phyloP scores from a whole-genome alignment of 2,888 invertebrate genomes.

The Hesperia comma region DNA sequence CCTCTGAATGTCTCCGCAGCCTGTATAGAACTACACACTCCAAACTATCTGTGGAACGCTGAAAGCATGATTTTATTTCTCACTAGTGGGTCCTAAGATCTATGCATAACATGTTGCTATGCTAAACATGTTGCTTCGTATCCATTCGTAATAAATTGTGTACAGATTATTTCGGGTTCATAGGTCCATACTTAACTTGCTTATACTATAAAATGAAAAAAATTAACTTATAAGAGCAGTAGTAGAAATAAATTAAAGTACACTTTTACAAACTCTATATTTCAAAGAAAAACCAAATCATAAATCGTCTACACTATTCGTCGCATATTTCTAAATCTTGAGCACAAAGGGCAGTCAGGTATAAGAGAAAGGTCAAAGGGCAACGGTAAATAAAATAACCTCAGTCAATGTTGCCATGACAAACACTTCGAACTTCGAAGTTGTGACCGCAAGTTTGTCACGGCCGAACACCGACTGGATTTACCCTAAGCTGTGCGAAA shows the following conservation, averaged over 20 bases:
- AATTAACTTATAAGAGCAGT: too few species aligned
- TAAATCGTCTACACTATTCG: too few species aligned
- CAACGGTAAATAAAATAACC: neutral
- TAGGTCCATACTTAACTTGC: too few species aligned
- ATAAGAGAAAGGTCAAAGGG: neutral
- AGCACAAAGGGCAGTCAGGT: neutral
- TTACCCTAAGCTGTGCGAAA: neutral
- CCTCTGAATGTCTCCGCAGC: constrained; percentile 14
- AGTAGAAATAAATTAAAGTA: too few species aligned
- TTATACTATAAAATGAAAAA: too few species aligned
- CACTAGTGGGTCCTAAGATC: too few species aligned
- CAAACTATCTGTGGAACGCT: neutral
- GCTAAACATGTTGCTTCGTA: too few species aligned
- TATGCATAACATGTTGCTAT: neutral
- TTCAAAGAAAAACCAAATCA: too few species aligned
- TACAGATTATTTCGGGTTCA: too few species aligned
- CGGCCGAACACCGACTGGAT: neutral
- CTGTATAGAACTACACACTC: neutral
- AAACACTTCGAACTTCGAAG: constrained; percentile 1
- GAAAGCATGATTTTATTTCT: neutral
- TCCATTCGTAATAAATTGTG: too few species aligned
- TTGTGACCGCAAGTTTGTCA: constrained; percentile 2
- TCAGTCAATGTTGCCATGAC: neutral
- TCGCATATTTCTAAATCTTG: neutral
- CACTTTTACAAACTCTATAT: too few species aligned